Evolutionary conservation across 2,113 vertebrate genomes (phyloP).

Genomic region (Agapornis roseicollis): DNA sequence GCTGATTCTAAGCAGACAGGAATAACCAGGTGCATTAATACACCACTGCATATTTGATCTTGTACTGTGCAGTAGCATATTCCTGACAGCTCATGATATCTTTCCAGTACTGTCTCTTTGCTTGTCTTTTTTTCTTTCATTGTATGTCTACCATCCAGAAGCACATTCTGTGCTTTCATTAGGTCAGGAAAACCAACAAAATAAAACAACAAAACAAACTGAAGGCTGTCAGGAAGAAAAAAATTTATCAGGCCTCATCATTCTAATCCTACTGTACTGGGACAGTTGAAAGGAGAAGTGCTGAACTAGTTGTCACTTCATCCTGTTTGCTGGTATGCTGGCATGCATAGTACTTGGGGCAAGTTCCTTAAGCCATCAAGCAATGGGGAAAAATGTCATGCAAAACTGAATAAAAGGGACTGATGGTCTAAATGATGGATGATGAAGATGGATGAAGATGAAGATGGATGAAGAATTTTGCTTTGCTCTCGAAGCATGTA

Average conservation of each 20-base stretch:
- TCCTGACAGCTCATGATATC: neutral
- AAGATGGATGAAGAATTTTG: neutral
- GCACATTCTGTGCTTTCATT: neutral
- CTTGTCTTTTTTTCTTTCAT: neutral
- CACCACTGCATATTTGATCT: neutral
- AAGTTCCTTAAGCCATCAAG: neutral
- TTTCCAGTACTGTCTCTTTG: neutral
- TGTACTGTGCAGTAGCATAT: neutral
- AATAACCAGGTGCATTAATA: neutral
- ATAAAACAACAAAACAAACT: neutral
- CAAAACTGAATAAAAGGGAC: neutral
- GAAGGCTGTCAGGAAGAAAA: neutral
- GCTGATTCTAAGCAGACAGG: neutral
- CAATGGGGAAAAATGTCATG: neutral
- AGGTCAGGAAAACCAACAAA: neutral
- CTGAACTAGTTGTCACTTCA: neutral
- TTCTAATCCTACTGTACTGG: neutral
- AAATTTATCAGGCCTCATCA: neutral
- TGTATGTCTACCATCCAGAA: neutral
- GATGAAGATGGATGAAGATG: neutral
- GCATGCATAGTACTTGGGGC: neutral
- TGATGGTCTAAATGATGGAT: neutral
- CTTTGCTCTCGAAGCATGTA: neutral
- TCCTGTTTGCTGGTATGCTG: neutral
- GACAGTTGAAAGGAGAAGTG: neutral